Percentiles rank a stretch among this genome's conserved stretches.
phyloP scores from a whole-genome alignment of 2,113 vertebrate species.

The Opisthocomus hoazin region DNA sequence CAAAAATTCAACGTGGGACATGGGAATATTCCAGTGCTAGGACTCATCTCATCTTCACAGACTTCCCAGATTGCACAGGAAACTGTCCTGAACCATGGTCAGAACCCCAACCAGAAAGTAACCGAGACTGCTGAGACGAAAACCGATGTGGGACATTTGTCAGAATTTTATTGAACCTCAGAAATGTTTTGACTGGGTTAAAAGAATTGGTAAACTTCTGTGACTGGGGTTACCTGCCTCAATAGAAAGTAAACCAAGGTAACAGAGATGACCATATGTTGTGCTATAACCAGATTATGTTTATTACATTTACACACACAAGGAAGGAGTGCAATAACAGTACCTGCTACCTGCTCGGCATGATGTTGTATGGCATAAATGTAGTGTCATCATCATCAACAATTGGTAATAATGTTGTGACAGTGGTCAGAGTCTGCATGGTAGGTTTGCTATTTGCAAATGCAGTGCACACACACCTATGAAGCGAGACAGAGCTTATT shows the following conservation, averaged over 20 bases:
- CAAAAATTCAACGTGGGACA: background rate
- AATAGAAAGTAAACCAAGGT: background rate
- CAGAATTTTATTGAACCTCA: background rate
- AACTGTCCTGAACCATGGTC: background rate
- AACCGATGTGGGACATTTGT: background rate
- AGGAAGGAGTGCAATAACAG: background rate
- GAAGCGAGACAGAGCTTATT: background rate
- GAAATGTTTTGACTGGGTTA: background rate
- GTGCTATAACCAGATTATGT: background rate
- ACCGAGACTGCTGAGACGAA: background rate
- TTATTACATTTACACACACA: background rate
- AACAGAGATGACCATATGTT: background rate
- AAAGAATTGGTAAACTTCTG: background rate
- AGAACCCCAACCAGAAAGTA: background rate
- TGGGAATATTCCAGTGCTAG: background rate
- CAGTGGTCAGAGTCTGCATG: background rate
- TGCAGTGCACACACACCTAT: background rate
- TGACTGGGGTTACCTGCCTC: background rate
- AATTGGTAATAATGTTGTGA: background rate
- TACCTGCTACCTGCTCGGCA: background rate
- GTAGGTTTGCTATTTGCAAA: background rate
- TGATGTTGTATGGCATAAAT: background rate
- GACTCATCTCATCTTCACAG: background rate
- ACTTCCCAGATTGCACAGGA: background rate
- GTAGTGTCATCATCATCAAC: background rate